These are phyloP conservation scores for Chondrosia reniformis DNA, from an alignment of 37 sponge, comb jelly and placozoan species.

Conservation along the genomic window DNA sequence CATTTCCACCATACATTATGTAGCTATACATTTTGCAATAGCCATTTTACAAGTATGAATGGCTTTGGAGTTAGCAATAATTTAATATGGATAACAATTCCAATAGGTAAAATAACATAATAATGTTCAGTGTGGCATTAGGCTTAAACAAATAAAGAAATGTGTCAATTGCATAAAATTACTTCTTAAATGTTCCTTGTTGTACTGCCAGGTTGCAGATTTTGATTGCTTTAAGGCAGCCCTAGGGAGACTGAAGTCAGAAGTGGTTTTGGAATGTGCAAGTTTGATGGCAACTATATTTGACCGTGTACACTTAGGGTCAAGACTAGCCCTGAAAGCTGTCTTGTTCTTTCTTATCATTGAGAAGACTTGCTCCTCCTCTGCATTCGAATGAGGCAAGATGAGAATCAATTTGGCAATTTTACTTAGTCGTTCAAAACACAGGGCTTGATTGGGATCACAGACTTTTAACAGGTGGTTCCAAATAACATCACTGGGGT, in stretches of 20 bases:
- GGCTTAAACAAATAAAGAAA: neutral
- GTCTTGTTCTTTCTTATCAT: constrained; percentile 40
- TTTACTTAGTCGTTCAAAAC: constrained; percentile 24
- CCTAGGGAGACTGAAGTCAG: constrained; percentile 32
- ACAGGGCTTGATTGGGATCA: constrained; percentile 23
- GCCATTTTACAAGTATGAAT: neutral
- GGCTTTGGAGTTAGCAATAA: constrained; percentile 1
- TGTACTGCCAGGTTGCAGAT: constrained; percentile 38
- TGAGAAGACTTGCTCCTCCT: constrained; percentile 29
- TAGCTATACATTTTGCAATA: neutral
- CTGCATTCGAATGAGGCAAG: constrained; percentile 43
- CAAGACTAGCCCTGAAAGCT: constrained; percentile 33
- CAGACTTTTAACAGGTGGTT: constrained; percentile 18
- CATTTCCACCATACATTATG: neutral
- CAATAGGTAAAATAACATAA: neutral
- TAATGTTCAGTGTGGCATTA: neutral
- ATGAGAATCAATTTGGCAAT: constrained; percentile 38
- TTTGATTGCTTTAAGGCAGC: constrained; percentile 34
- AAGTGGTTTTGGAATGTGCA: constrained; percentile 8
- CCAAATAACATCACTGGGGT: constrained; percentile 40
- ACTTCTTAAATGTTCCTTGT: constrained; percentile 26
- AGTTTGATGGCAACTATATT: constrained; percentile 45
- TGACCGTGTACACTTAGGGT: constrained; percentile 44
- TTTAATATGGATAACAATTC: neutral
- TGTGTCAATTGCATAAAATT: neutral